Evolutionary conservation across 2,797 vertebrate genomes (phyloP).

Genomic region (Pangasius macronema): DNA sequence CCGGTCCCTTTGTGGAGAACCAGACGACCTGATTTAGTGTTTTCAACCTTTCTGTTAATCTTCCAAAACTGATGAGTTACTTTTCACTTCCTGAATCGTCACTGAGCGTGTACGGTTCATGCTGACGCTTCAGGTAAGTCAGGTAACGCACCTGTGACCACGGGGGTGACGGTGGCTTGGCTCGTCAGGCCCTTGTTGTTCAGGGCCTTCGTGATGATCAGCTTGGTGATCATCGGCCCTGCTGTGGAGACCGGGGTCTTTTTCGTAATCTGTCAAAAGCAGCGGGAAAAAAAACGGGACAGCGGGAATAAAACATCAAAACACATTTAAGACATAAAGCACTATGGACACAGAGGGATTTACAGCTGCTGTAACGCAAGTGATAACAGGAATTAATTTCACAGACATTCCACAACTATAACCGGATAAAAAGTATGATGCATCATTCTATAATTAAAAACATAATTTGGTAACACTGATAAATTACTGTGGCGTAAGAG

Average conservation of each 20-base stretch:
- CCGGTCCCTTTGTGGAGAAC: not conserved
- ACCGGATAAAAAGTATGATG: not conserved
- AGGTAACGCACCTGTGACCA: conserved; percentile 80
- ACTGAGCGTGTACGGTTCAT: not conserved
- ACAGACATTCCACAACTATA: not conserved
- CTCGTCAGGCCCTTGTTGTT: conserved; percentile 90
- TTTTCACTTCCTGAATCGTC: not conserved
- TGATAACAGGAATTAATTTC: not conserved
- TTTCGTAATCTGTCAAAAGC: conserved; percentile 89
- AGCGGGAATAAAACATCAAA: not conserved
- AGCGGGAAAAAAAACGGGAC: not conserved
- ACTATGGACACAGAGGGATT: not conserved
- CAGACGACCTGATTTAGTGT: not conserved
- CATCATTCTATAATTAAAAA: not conserved
- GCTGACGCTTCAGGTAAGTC: not conserved
- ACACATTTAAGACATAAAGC: not conserved
- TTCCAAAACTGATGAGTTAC: not conserved
- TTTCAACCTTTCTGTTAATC: not conserved
- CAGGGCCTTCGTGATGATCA: conserved; percentile 96
- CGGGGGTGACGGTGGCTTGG: conserved; percentile 85
- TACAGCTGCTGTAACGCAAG: not conserved
- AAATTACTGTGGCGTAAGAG: not conserved
- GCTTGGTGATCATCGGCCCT: conserved; percentile 91
- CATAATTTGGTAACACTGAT: not conserved
- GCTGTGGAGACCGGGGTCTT: conserved; percentile 90